These are phyloP conservation scores for Spea hammondii DNA, from an alignment of 2,797 vertebrate genomes.

Conservation along the genomic window DNA sequence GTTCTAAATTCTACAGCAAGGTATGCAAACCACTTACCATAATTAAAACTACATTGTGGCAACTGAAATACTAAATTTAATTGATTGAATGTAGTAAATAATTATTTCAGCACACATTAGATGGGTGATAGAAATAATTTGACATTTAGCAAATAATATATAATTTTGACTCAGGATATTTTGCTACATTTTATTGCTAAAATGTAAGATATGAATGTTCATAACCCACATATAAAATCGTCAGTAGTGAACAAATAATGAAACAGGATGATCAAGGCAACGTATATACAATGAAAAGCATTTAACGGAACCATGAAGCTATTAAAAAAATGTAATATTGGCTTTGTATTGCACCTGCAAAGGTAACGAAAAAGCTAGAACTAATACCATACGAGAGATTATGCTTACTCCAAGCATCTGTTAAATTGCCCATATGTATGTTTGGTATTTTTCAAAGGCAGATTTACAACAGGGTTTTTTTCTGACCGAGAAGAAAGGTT, in stretches of 20 bases:
- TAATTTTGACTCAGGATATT: too few relatives aligned
- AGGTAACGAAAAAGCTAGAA: slow-evolving; percentile 22
- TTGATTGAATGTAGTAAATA: too few relatives aligned
- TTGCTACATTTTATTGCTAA: too few relatives aligned
- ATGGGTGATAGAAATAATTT: too few relatives aligned
- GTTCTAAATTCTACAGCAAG: too few relatives aligned
- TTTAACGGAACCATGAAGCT: slow-evolving; percentile 10
- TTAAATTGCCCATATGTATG: slow-evolving; percentile 60
- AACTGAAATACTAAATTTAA: too few relatives aligned
- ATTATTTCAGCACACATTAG: too few relatives aligned
- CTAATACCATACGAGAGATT: slow-evolving; percentile 45
- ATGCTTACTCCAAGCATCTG: slow-evolving; percentile 54
- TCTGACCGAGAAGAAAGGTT: slow-evolving; percentile 60
- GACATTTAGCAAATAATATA: too few relatives aligned
- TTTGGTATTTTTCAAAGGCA: slow-evolving; percentile 57
- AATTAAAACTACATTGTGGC: too few relatives aligned
- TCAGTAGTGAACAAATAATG: background rate
- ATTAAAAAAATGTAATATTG: slow-evolving; percentile 41
- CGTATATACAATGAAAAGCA: background rate
- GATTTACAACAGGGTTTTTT: slow-evolving; percentile 58
- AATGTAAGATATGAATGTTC: too few relatives aligned
- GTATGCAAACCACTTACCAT: too few relatives aligned
- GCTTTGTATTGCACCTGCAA: slow-evolving; percentile 43
- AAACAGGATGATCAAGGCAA: background rate
- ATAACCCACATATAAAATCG: background rate